Conservation (phyloP, 1,140 invertebrate genomes). For the Drosophila sucinea region DNA sequence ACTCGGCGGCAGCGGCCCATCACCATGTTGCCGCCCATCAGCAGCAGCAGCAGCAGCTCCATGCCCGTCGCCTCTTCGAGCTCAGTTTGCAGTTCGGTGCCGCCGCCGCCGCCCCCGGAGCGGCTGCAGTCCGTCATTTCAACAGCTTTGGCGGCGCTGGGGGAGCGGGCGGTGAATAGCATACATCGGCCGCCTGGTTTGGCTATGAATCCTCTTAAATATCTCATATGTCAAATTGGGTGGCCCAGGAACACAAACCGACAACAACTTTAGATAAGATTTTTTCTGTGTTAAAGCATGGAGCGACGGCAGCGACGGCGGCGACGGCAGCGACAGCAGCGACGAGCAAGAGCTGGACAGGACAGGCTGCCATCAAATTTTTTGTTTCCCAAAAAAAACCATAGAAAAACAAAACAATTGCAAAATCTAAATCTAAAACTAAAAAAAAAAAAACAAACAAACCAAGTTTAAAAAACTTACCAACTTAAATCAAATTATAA, state of each 20-base stretch:
- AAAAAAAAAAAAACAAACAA: slow-evolving; percentile 10
- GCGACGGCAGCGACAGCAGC: neutral
- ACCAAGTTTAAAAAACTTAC: slow-evolving; percentile 10
- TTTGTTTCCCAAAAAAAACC: slow-evolving; percentile 12
- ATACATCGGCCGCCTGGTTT: slow-evolving; percentile 82
- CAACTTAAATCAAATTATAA: slow-evolving; percentile 44
- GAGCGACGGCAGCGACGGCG: neutral
- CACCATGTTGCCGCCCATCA: slow-evolving; percentile 50
- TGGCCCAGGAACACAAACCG: slow-evolving; percentile 32
- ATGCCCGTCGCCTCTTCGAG: slow-evolving; percentile 81
- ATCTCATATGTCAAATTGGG: slow-evolving; percentile 47
- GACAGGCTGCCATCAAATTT: slow-evolving; percentile 33
- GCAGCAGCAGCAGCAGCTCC: slow-evolving; percentile 82
- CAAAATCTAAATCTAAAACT: slow-evolving; percentile 31
- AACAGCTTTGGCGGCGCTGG: slow-evolving; percentile 79
- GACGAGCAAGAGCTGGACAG: neutral
- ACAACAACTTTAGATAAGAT: neutral
- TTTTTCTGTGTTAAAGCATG: slow-evolving; percentile 37
- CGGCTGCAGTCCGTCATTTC: slow-evolving; percentile 76
- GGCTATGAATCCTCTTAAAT: slow-evolving; percentile 81
- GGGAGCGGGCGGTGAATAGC: slow-evolving; percentile 78
- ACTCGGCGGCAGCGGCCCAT: slow-evolving; percentile 24
- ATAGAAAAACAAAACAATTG: slow-evolving; percentile 1
- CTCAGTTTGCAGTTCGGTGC: slow-evolving; percentile 82
- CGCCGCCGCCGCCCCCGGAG: slow-evolving; percentile 60